Evolutionary conservation across 2,888 invertebrate genomes (phyloP), one percentile per base, ranked within the genome.

Genomic region (Marronus borbonicus): DNA sequence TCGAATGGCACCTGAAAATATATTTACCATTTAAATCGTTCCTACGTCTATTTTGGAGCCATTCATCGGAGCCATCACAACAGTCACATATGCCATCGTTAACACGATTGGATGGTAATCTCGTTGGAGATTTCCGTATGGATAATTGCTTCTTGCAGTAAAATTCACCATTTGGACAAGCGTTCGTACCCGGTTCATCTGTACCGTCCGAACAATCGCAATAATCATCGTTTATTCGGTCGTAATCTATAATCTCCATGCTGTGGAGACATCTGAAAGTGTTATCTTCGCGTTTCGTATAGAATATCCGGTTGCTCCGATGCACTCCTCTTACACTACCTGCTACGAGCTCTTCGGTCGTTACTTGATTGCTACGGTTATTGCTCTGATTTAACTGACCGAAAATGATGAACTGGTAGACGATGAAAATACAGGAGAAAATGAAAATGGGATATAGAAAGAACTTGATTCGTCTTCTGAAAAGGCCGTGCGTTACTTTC

Each of bases 31-130:
- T 36, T 36, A 70, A 70, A 36, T 36, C 55, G 20, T 20, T 20
- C 36, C 31, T 55, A n/a, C 17, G 2, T 70, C 24, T 50, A 50
- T 64, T 60, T 7, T 88, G 81, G n/a, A n/a, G n/a, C 93, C 93
- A 96, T 88, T 97, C 97, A 88, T 97, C 97, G 65, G 95, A 95
- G n/a, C 96, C 96, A 89, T 97, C 97, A 88, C 96, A 97, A 85
- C 97, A 97, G 88, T 97, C 97, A 90, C 98, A 98, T 81, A 98
- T 93, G 7, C 96, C 96, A 91, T 98, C 98, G 88, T 98, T 97
- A 0, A 99, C 94, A 86, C 94, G 91, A 81, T 94, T 94, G 1
- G 97, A 95, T 10, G 94, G 93, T 82, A 96, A 91, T 78, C 83
- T 86, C 60, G 88, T 84, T 68, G 88, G 88, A 72, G 83, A 85